A percentile compares a stretch with the other conserved stretches of the same genome.
phyloP scores from a whole-genome alignment of 2,888 invertebrate genomes.

The Cheilosia grossa region DNA sequence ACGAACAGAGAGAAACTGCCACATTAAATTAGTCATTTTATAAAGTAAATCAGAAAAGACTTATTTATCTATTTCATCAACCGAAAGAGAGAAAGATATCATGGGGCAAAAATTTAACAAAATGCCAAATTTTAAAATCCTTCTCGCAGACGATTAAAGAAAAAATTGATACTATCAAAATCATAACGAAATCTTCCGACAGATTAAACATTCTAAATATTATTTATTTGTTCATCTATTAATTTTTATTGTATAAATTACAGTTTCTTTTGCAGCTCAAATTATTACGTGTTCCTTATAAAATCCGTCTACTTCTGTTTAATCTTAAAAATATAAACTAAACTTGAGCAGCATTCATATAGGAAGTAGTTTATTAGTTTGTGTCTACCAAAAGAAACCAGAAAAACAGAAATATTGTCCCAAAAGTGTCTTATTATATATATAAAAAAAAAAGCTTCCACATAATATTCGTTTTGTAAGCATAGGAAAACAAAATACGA shows the following conservation, averaged over 20 bases:
- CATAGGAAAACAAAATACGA: slow-evolving; percentile 25
- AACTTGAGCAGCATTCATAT: slow-evolving; percentile 41
- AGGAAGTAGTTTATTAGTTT: slow-evolving; percentile 48
- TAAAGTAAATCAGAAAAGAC: too few species aligned
- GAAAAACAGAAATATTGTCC: slow-evolving; percentile 43
- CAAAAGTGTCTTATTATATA: slow-evolving; percentile 74
- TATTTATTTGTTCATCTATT: slow-evolving; percentile 1
- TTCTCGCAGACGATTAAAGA: background rate
- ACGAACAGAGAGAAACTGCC: too few species aligned
- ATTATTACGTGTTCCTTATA: slow-evolving; percentile 79
- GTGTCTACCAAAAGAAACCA: slow-evolving; percentile 30
- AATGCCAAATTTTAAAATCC: too few species aligned
- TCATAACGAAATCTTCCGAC: slow-evolving; percentile 43
- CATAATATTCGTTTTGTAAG: slow-evolving; percentile 59
- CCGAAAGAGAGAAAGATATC: too few species aligned
- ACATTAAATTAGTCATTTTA: too few species aligned
- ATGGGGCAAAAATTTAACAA: too few species aligned
- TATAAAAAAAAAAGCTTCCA: slow-evolving; percentile 33
- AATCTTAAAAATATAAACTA: slow-evolving; percentile 66
- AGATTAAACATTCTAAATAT: slow-evolving; percentile 31
- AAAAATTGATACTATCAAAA: slow-evolving; percentile 53
- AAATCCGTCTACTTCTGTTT: slow-evolving; percentile 79
- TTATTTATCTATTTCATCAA: too few species aligned
- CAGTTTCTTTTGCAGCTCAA: slow-evolving; percentile 69
- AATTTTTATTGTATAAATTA: slow-evolving; percentile 3